These are phyloP conservation scores for Perithous albicinctus DNA, from an alignment of 2,888 invertebrate genomes.

Conservation along the genomic window DNA sequence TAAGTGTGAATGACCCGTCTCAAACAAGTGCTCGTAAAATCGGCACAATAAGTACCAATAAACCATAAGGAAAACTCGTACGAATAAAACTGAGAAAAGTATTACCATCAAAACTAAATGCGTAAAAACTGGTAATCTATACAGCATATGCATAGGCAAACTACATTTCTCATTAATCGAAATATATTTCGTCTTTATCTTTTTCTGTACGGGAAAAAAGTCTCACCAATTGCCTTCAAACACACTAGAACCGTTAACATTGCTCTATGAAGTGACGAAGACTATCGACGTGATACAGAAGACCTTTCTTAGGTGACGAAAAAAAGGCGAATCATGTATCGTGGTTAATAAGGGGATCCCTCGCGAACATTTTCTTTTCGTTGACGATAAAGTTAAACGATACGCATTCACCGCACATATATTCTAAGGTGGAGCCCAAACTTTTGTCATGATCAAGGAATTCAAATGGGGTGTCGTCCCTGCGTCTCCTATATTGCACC, in stretches of 20 bases:
- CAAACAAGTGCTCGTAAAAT: background rate
- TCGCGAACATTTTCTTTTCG: constrained; percentile 34
- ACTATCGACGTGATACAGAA: background rate
- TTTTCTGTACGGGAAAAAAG: no score
- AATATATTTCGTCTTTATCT: no score
- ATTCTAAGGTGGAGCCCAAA: constrained; percentile 13
- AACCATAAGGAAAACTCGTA: no score
- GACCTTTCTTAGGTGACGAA: background rate
- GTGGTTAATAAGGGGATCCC: constrained; percentile 46
- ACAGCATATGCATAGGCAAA: no score
- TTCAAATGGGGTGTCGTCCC: constrained; percentile 50
- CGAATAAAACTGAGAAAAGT: no score
- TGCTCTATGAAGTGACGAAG: background rate
- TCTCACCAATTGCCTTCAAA: no score
- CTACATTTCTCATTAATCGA: no score
- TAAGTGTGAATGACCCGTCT: background rate
- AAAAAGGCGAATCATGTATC: constrained; percentile 13
- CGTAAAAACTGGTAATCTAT: no score
- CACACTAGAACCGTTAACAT: no score
- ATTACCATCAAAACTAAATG: no score
- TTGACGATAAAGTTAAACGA: constrained; percentile 52
- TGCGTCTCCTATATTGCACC: constrained; percentile 39
- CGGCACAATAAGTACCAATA: no score
- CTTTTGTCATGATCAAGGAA: constrained; percentile 54
- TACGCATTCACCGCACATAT: constrained; percentile 42